Evolutionary conservation across 2,888 invertebrate species (phyloP), one percentile per base, ranked within the genome.

Genomic region (Drosophila infuscata): DNA sequence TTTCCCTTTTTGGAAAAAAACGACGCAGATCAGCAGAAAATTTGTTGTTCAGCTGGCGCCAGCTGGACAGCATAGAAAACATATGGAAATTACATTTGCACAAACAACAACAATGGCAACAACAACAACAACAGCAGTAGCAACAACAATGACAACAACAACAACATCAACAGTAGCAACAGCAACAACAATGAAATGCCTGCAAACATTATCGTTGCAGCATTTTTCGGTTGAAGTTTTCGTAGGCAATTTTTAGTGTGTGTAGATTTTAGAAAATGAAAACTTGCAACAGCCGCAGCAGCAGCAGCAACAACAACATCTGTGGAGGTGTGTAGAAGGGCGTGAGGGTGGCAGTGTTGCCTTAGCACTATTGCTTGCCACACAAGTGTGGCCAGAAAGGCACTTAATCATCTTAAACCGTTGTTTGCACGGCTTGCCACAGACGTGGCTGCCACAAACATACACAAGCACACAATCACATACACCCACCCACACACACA

Each of bases 401-500:
- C 89, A 88, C 88, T 88, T 88, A 88, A 88, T 88, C 88, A 88
- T 88, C 88, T 89, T 88, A 88, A 88, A 89, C 88, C 79, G 88
- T 88, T 88, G 88, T 88, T 89, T 88, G 88, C 83, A 79, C 70
- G 85, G 89, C 70, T 76, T 83, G 78, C 87, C 89, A 75, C 89
- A 87, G 88, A 86, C 86, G 83, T 78, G 70, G 74, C 76, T 74
- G 72, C 79, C 72, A 62, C 69, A 58, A 36, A 25, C 32, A 56
- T 35, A 71, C 38, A 59, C 68, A 67, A 12, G 52, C 66, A 46
- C 43, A 52, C 51, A 51, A 41, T 46, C 20, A 49, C 20, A 66
- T 62, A 69, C 52, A 62, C 65, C 61, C 56, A 49, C 60, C 46
- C 33, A 70, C 36, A 61, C 69, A 64, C 9, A 53, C 68, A 46